Percentiles rank a stretch among this genome's conserved stretches.
These are phyloP conservation scores for Macaca mulatta DNA, from an alignment of 2,113 vertebrate genomes.

Conservation along the genomic window DNA sequence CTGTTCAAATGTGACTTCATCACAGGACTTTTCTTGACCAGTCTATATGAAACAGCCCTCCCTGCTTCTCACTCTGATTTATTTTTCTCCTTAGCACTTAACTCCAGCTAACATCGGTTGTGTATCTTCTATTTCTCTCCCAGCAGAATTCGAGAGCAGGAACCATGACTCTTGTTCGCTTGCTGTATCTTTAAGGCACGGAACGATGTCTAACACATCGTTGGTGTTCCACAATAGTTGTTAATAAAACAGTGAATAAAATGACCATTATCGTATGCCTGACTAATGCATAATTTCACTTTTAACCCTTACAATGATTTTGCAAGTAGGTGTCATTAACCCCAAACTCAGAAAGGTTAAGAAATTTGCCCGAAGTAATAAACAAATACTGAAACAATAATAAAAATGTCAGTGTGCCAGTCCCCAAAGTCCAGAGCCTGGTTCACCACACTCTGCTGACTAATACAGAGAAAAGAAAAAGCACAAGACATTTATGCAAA, in stretches of 20 bases:
- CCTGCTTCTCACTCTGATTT: not conserved
- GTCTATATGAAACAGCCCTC: not conserved
- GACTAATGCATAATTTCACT: not conserved
- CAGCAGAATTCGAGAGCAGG: not conserved
- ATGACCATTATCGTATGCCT: rapidly evolving
- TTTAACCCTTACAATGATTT: not conserved
- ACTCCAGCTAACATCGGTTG: rapidly evolving
- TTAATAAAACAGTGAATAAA: not conserved
- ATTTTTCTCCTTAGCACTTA: not conserved
- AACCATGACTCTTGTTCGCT: not conserved
- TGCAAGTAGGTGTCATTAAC: not conserved
- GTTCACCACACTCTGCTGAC: not conserved
- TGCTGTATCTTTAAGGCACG: not conserved
- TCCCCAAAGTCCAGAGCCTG: not conserved
- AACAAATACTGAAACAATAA: not conserved
- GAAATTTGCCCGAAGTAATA: not conserved
- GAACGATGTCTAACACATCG: rapidly evolving
- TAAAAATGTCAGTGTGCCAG: rapidly evolving
- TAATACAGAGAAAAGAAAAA: not conserved
- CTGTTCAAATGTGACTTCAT: not conserved
- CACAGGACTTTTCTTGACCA: not conserved
- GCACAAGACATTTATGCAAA: rapidly evolving
- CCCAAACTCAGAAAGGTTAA: not conserved
- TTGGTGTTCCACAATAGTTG: not conserved
- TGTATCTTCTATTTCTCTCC: not conserved